Base-by-base conservation (phyloP, 2,888 invertebrate species). In the Flexamia atlantica region DNA sequence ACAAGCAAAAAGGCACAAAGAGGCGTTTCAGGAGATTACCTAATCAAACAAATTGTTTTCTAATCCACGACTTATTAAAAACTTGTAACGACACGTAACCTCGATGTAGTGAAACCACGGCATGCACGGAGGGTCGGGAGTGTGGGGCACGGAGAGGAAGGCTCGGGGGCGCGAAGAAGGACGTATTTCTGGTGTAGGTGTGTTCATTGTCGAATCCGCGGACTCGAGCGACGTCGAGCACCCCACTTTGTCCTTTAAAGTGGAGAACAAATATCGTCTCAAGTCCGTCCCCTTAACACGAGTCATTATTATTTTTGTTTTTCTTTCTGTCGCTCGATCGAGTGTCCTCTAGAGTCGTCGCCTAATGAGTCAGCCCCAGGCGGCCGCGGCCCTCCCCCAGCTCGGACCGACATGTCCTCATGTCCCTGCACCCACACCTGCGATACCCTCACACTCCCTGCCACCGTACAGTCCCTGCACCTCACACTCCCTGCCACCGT, bases 261-360 rank as follows among this genome's bases (percentile, higher is more conserved):
- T 84, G 84, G 81, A 84, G 74, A 81, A 60, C 84, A 84, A 84
- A 84, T 84, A 84, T 81, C 72, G 72, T 74, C 82, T 83, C 74
- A 83, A 83, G 82, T 72, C 84, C 9, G 79, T 40, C 81, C 84
- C 81, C 84, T 84, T 81, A 84, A 81, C 81, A 84, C 81, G 83
- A 74, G 84, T 84, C 84, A 84, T 84, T 84, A 84, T 84, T 84
- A 84, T 84, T 84, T 84, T 84, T 84, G 81, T 81, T 81, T 80
- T 57, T 50, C 76, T 50, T 68, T 64, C 68, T 79, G 83, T 72
- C 82, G 82, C 82, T 82, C 82, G 82, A 82, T 82, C 53, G 72
- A 82, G 82, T 83, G 60, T 57, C 53, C 40, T 79, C 79, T 64
- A 64, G 57, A 57, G 32, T 28, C 36, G 57, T 57, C 30, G 30